phyloP scores from a whole-genome alignment of 2,797 vertebrate genomes.

The Etheostoma perlongum region DNA sequence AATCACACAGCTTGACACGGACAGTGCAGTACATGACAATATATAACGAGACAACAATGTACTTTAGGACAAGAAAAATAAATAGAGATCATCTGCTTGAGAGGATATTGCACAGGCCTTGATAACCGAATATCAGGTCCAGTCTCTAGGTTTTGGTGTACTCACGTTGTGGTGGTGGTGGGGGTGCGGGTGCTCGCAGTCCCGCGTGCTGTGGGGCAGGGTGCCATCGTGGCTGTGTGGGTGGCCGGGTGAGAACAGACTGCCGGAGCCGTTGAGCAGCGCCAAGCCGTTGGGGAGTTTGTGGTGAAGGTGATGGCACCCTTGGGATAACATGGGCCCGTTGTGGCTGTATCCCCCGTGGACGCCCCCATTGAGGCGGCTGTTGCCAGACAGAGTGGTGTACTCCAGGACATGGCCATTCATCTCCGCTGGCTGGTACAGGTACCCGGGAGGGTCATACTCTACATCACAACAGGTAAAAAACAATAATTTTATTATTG shows the following conservation, averaged over 20 bases:
- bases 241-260: slow-evolving; percentile 81
- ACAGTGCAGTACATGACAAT: too few relatives aligned
- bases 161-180: slow-evolving; percentile 86
- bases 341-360: slow-evolving; percentile 85
- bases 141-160: background rate
- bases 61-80: too few relatives aligned
- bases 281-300: slow-evolving; percentile 87
- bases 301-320: slow-evolving; percentile 91
- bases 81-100: too few relatives aligned
- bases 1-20: too few relatives aligned
- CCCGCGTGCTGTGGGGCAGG: slow-evolving; percentile 77
- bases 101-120: too few relatives aligned
- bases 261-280: slow-evolving; percentile 83
- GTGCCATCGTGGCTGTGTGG: slow-evolving; percentile 80
- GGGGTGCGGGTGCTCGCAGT: slow-evolving; percentile 88
- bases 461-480: slow-evolving; percentile 78
- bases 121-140: background rate
- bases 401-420: slow-evolving; percentile 92
- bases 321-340: slow-evolving; percentile 80
- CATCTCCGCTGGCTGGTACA: slow-evolving; percentile 91
- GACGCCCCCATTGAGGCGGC: slow-evolving; percentile 85
- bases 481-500: too few relatives aligned
- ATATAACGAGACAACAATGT: too few relatives aligned
- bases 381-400: slow-evolving; percentile 84
- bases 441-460: slow-evolving; percentile 92